A percentile compares a stretch with the other conserved stretches of the same genome.
phyloP scores from a whole-genome alignment of 2,888 invertebrate genomes.

The Eremobia ochroleuca region DNA sequence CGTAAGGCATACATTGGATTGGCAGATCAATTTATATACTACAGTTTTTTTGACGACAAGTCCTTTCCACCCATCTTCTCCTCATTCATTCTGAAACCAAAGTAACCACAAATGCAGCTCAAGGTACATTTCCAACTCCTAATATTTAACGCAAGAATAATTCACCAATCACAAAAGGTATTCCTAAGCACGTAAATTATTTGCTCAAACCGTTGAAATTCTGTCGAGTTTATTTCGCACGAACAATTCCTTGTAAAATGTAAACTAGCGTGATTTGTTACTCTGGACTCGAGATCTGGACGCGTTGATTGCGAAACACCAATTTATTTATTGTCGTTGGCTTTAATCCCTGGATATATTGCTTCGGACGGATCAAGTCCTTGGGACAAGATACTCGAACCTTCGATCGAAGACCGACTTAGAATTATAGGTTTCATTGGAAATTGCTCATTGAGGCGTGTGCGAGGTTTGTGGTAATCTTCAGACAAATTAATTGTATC shows the following conservation, averaged over 20 bases:
- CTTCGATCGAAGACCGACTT: constrained; percentile 17
- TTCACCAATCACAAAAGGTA: constrained; percentile 50
- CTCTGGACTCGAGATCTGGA: constrained; percentile 65
- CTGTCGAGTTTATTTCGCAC: constrained; percentile 54
- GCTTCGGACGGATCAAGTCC: constrained; percentile 58
- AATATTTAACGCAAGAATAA: constrained; percentile 40
- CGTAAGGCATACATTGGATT: not conserved
- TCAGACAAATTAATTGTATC: constrained; percentile 7
- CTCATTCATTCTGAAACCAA: not conserved
- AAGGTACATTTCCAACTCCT: constrained; percentile 6
- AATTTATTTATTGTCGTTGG: constrained; percentile 70
- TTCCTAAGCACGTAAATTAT: constrained; percentile 57
- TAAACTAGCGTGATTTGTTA: constrained; percentile 68
- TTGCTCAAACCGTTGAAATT: constrained; percentile 55
- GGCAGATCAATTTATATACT: not conserved
- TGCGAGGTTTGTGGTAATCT: constrained; percentile 1
- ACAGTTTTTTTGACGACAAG: not conserved
- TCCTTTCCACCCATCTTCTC: not conserved
- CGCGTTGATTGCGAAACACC: constrained; percentile 68
- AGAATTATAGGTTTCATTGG: constrained; percentile 36
- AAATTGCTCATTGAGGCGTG: constrained; percentile 29
- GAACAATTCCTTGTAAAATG: constrained; percentile 63
- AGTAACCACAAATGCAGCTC: constrained; percentile 20
- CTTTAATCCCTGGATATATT: constrained; percentile 66
- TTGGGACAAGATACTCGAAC: constrained; percentile 25